Evolutionary conservation across 2,797 vertebrate species (phyloP).

Genomic region (Hypotaenidia philippensis): DNA sequence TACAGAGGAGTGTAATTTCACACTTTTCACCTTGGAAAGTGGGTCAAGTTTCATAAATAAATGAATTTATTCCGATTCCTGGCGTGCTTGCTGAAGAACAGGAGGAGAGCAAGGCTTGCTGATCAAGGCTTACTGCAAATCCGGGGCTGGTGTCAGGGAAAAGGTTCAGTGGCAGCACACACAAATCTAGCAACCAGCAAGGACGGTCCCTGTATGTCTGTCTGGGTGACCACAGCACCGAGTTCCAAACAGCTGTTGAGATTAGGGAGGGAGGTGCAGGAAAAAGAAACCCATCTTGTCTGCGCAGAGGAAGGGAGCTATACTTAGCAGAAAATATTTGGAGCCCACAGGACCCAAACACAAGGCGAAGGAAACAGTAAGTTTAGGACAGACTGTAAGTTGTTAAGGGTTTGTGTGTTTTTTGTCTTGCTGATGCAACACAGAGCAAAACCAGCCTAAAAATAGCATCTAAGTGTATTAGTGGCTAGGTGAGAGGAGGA

Average conservation of each 20-base stretch:
- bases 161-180: neutral
- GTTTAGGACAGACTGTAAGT: neutral
- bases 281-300: neutral
- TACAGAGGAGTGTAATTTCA: slow-evolving; percentile 3
- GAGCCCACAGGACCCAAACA: neutral
- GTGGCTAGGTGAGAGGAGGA: neutral
- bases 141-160: neutral
- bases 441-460: neutral
- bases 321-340: neutral
- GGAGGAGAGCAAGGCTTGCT: neutral
- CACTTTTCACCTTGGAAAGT: neutral
- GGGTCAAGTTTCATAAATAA: neutral
- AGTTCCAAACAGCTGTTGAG: slow-evolving; percentile 9
- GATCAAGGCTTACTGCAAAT: neutral
- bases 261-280: neutral
- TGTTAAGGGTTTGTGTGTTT: neutral
- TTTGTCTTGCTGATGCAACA: neutral
- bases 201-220: neutral
- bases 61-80: neutral
- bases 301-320: neutral
- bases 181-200: neutral
- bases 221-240: neutral
- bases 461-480: neutral
- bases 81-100: neutral
- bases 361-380: neutral